Percentiles rank a stretch among this genome's conserved stretches.
phyloP scores from a whole-genome alignment of 2,797 vertebrate genomes.

The Clamator glandarius region DNA sequence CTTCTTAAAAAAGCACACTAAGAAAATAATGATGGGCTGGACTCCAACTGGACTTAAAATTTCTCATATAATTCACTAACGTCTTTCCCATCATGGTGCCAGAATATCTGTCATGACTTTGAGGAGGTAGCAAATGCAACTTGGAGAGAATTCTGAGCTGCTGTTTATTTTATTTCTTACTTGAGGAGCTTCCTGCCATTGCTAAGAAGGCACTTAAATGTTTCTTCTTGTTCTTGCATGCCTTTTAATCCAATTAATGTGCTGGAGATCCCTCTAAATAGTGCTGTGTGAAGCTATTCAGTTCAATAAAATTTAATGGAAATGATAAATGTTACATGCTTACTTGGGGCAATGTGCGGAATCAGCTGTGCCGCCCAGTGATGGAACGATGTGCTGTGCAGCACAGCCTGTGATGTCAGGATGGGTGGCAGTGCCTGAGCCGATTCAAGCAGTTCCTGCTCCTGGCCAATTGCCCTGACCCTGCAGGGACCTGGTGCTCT shows the following conservation, averaged over 20 bases:
- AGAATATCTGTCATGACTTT: not conserved
- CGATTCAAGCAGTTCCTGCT: not conserved
- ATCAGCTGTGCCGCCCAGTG: accelerated
- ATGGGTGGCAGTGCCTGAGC: not conserved
- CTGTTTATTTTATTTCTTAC: not conserved
- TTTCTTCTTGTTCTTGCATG: not conserved
- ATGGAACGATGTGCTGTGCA: accelerated
- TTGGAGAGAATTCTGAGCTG: not conserved
- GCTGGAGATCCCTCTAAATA: not conserved
- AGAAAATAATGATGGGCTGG: not conserved
- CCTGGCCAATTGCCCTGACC: not conserved
- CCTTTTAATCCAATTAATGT: not conserved
- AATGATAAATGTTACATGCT: not conserved
- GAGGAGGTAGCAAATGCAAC: constrained; percentile 8
- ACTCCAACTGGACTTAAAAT: not conserved
- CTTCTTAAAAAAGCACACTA: not conserved
- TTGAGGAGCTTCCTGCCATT: not conserved
- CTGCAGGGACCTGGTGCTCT: accelerated
- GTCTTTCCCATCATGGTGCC: constrained; percentile 7
- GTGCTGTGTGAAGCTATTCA: not conserved
- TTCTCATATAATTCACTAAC: not conserved
- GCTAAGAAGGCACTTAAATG: not conserved
- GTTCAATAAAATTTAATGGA: not conserved
- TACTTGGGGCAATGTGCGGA: not conserved
- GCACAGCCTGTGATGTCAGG: accelerated